Conservation (phyloP, 2,113 vertebrate genomes). For the Psettodes erumei region DNA sequence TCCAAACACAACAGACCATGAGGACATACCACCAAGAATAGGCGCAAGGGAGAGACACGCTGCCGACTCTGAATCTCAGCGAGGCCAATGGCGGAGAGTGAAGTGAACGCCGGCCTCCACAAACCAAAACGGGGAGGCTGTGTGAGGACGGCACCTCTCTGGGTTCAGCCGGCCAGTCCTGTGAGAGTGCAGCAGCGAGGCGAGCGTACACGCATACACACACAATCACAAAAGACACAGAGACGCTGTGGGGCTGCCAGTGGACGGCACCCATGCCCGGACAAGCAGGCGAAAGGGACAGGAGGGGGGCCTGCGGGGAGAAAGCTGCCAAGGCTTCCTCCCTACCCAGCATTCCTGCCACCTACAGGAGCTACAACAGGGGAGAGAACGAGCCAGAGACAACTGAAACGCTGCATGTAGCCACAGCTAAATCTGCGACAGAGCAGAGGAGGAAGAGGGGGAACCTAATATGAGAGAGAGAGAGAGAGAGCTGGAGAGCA, state of each 20-base stretch:
- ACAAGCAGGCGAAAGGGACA: constrained; percentile 42
- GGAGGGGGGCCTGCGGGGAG: constrained; percentile 47
- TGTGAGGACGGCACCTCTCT: constrained; percentile 14
- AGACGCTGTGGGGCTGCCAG: constrained; percentile 51
- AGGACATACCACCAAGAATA: constrained; percentile 80
- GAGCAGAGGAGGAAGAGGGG: constrained; percentile 47
- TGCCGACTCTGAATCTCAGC: constrained; percentile 44
- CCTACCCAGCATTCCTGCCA: constrained; percentile 57
- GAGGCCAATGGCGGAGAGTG: constrained; percentile 48
- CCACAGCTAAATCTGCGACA: constrained; percentile 68
- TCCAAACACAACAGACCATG: constrained; percentile 82
- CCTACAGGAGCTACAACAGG: constrained; percentile 61
- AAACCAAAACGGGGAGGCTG: constrained; percentile 38
- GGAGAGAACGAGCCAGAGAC: constrained; percentile 45
- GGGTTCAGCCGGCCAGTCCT: constrained; percentile 29
- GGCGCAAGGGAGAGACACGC: constrained; percentile 60
- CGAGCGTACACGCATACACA: constrained; percentile 26
- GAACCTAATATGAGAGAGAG: constrained; percentile 50
- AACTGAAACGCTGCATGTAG: constrained; percentile 59
- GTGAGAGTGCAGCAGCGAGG: constrained; percentile 32
- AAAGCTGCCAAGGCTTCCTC: constrained; percentile 65
- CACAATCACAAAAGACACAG: constrained; percentile 41
- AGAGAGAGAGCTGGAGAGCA: constrained; percentile 19
- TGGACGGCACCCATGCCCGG: constrained; percentile 56
- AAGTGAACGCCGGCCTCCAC: constrained; percentile 11